phyloP scores from a whole-genome alignment of 92 coral and sea anemone genomes.

The Palythoa heliodiscus region DNA sequence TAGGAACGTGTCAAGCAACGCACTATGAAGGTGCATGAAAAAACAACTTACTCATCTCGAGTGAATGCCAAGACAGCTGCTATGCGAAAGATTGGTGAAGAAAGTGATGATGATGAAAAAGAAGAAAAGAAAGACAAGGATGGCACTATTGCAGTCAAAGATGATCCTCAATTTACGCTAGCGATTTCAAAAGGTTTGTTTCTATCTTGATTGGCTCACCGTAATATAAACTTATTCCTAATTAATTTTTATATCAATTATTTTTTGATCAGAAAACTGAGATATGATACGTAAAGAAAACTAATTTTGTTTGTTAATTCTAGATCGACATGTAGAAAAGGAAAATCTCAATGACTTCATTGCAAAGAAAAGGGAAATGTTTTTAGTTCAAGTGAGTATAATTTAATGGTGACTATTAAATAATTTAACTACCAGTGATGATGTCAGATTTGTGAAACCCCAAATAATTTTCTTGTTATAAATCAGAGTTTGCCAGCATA shows the following conservation, averaged over 20 bases:
- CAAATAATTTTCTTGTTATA: too few species aligned
- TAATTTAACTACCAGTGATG: too few species aligned
- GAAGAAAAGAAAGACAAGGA: conserved; percentile 83
- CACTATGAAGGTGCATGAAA: conserved; percentile 89
- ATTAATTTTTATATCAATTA: neutral
- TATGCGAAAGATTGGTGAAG: conserved; percentile 94
- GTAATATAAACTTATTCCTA: neutral
- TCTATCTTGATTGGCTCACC: neutral
- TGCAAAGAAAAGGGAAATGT: conserved; percentile 99
- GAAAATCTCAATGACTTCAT: conserved; percentile 97
- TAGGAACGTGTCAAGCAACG: conserved; percentile 90
- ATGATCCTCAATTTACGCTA: conserved; percentile 97
- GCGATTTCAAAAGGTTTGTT: conserved; percentile 93
- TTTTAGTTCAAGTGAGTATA: conserved; percentile 88
- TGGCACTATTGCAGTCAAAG: conserved; percentile 95
- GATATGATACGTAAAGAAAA: neutral
- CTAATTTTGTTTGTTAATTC: neutral
- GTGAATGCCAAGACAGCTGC: conserved; percentile 99
- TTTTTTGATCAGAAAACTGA: too few species aligned
- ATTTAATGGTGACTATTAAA: neutral
- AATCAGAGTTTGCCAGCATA: too few species aligned
- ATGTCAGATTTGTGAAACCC: too few species aligned
- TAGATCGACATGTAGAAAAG: conserved; percentile 97
- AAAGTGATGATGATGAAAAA: conserved; percentile 83
- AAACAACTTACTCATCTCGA: conserved; percentile 93